Base-by-base conservation (phyloP, 1,140 invertebrate species). In the Drosophila yakuba region DNA sequence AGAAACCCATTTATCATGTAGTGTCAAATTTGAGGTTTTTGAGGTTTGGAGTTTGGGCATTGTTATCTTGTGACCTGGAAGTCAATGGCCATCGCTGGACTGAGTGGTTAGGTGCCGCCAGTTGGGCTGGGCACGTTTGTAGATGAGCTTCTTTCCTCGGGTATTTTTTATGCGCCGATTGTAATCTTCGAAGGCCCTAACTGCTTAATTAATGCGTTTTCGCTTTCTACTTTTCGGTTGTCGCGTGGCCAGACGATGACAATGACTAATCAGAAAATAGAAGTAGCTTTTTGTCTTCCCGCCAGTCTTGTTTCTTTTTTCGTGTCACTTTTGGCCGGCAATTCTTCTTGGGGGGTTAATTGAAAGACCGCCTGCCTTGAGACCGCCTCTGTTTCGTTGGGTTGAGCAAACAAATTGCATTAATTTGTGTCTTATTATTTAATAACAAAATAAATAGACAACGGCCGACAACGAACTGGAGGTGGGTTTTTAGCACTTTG, bases 351-450 rank as follows among this genome's bases (percentile, higher is more conserved):
- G 78, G 82, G 69, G 83, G 66, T 88, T 89, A 88, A 88, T 88
- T 89, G 45, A 62, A 52, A 54, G 64, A 57, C 44, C 50, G 54
- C 62, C 77, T 35, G 57, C 25, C 25, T 50, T 20, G 52, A 57
- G 64, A 20, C 20, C 20, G 20, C 20, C 35, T 59, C 20, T 41
- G 38, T 36, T n/a, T 41, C 45, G 61, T 72, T 60, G 52, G 56
- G 78, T 47, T 76, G 83, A 56, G 66, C 56, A 88, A 83, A 83
- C 83, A 89, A 88, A 88, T 88, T 88, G 79, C 71, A 88, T 88
- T 88, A 88, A 88, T 88, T 88, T 89, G 83, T 83, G 83, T 83
- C 83, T 89, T 88, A 89, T 88, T 88, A 88, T 89, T 88, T 88
- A 88, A 88, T 88, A 88, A 89, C 84, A 74, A 88, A 86, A 83